These are phyloP conservation scores for Trichogramma pretiosum DNA, from an alignment of 1,140 invertebrate genomes.

Conservation along the genomic window DNA sequence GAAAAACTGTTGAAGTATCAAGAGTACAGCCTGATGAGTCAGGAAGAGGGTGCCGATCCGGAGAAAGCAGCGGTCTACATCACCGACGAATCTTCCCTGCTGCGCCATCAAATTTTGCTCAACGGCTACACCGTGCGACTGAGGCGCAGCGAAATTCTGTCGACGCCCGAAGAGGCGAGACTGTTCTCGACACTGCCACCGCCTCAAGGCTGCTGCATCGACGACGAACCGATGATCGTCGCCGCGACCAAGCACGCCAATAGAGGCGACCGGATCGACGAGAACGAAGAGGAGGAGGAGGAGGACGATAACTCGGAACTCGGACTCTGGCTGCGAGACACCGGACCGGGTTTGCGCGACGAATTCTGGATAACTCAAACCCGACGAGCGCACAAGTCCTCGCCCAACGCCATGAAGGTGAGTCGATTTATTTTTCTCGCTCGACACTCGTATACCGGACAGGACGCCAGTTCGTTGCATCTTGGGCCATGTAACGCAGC, in stretches of 20 bases:
- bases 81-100: slow-evolving; percentile 33
- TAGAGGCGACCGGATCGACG: too few species aligned
- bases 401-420: slow-evolving; percentile 29
- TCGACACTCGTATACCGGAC: not conserved
- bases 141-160: slow-evolving; percentile 19
- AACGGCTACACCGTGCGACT: slow-evolving; percentile 32
- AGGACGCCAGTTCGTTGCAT: too few species aligned
- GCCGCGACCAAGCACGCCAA: slow-evolving; percentile 1
- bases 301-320: slow-evolving; percentile 25
- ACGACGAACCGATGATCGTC: not conserved
- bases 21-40: too few species aligned
- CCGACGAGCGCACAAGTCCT: slow-evolving; percentile 31
- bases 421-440: slow-evolving; percentile 7
- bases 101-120: slow-evolving; percentile 33
- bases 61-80: slow-evolving; percentile 22
- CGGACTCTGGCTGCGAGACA: slow-evolving; percentile 29
- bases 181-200: slow-evolving; percentile 35
- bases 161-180: slow-evolving; percentile 25
- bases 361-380: slow-evolving; percentile 35
- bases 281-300: slow-evolving; percentile 6
- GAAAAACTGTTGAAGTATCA: slow-evolving; percentile 34
- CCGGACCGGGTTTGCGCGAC: slow-evolving; percentile 33
- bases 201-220: slow-evolving; percentile 12
- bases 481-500: slow-evolving; percentile 22
- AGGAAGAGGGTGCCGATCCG: too few species aligned